Evolutionary conservation across 2,888 invertebrate genomes (phyloP), one percentile per base, ranked within the genome.

Genomic region (Acleris sparsana): DNA sequence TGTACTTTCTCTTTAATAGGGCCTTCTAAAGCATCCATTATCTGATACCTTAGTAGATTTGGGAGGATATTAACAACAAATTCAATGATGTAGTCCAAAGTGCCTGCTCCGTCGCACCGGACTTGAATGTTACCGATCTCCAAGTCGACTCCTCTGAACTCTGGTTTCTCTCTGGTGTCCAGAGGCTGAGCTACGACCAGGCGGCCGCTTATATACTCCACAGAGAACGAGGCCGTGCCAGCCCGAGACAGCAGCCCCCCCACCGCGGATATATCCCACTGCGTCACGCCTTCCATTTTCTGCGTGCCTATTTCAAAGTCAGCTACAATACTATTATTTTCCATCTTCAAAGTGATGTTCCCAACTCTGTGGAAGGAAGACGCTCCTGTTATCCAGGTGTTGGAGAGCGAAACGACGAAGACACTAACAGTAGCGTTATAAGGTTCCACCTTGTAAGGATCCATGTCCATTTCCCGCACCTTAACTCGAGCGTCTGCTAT

Each of bases 121-220:
- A 97, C 94, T 85, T 97, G 97, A 72, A 97, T 96, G 79, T 97
- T 97, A 3, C 97, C 97, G 70, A 97, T 83, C 82, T 97, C 96
- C 60, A 97, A 89, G 79, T 97, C 95, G 44, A 97, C 89, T 72
- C 95, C 95, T 73, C 95, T 95, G 51, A 97, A 93, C 70, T 93
- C 87, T 0, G 97, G 96, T 20, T 94, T 94, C 69, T 96, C 93
- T 67, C 96, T 93, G 0, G 96, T 96, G 79, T 97, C 97, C 72
- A 97, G 87, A 0, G 96, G 94, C 84, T 97, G 97, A 63, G 95
- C 96, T 1, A 96, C 76, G 63, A 94, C 93, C 11, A 96, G 78
- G 72, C 95, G 93, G 1, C 95, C 95, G 73, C 94, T 95, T 53
- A 97, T 93, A 78, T 97, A 96, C 77, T 97, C 96, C n/a, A 97